Conservation (phyloP, 2,113 vertebrate species). For the Pholis gunnellus region DNA sequence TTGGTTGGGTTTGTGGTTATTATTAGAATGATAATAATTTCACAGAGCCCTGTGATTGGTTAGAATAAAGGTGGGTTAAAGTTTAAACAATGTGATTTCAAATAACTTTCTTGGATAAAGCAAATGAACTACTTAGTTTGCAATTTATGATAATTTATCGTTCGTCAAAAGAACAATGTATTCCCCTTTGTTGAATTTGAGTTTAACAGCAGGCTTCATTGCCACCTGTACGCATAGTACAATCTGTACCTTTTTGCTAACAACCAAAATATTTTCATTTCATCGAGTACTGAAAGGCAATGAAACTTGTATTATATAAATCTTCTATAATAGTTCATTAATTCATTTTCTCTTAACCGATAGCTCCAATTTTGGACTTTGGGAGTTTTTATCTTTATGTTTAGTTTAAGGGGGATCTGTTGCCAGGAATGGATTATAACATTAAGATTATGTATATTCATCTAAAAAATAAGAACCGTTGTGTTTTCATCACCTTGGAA, state of each 20-base stretch:
- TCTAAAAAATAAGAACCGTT: too few relatives aligned
- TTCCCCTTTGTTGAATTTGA: too few relatives aligned
- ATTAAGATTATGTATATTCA: too few relatives aligned
- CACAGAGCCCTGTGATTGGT: background rate
- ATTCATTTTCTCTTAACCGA: background rate
- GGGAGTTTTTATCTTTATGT: background rate
- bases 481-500: background rate
- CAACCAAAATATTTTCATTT: background rate
- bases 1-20: background rate
- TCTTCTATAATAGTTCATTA: background rate
- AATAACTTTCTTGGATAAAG: too few relatives aligned
- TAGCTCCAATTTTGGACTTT: background rate
- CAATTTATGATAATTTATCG: too few relatives aligned
- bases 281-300: background rate
- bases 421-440: background rate
- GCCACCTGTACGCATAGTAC: background rate
- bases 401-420: background rate
- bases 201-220: background rate
- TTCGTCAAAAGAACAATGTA: too few relatives aligned
- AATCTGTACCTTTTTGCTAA: background rate
- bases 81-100: background rate
- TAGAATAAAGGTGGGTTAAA: background rate
- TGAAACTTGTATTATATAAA: background rate
- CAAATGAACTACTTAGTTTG: background rate
- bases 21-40: background rate